A percentile compares a stretch with the other conserved stretches of the same genome.
These are phyloP conservation scores for Macrosoma leucophasiata DNA, from an alignment of 2,888 invertebrate genomes.

Conservation along the genomic window DNA sequence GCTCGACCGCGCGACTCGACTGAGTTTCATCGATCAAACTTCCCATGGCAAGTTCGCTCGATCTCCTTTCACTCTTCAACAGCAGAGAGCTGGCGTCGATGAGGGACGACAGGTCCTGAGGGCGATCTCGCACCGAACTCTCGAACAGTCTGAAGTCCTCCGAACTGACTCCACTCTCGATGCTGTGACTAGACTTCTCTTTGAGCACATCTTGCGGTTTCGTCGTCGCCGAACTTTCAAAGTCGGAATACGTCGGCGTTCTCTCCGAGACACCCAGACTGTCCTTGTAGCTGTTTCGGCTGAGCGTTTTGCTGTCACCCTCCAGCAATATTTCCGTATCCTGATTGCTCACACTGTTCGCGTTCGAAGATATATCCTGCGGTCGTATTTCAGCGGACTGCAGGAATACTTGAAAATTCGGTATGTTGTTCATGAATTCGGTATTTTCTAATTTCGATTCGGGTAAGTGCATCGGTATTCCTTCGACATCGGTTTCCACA, in stretches of 20 bases:
- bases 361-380: conserved; percentile 43
- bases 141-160: conserved; percentile 54
- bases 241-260: conserved; percentile 49
- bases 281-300: conserved; percentile 38
- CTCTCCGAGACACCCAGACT: conserved; percentile 33
- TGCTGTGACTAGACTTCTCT: conserved; percentile 45
- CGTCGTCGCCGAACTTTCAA: conserved; percentile 44
- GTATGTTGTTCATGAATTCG: conserved; percentile 30
- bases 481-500: conserved; percentile 30
- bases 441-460: conserved; percentile 27
- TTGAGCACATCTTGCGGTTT: conserved; percentile 49
- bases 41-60: conserved; percentile 37
- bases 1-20: conserved; percentile 34
- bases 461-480: conserved; percentile 41
- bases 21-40: conserved; percentile 29
- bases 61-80: conserved; percentile 46
- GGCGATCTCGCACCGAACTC: conserved; percentile 42
- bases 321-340: conserved; percentile 38
- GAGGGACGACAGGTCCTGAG: conserved; percentile 53
- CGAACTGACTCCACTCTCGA: conserved; percentile 44
- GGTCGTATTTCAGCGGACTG: conserved; percentile 52
- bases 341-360: conserved; percentile 29
- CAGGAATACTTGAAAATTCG: conserved; percentile 46
- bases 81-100: conserved; percentile 50
- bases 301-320: conserved; percentile 36